A percentile compares a stretch with the other conserved stretches of the same genome.
phyloP scores from a whole-genome alignment of 1,140 invertebrate genomes.

The Danaus melanippus region DNA sequence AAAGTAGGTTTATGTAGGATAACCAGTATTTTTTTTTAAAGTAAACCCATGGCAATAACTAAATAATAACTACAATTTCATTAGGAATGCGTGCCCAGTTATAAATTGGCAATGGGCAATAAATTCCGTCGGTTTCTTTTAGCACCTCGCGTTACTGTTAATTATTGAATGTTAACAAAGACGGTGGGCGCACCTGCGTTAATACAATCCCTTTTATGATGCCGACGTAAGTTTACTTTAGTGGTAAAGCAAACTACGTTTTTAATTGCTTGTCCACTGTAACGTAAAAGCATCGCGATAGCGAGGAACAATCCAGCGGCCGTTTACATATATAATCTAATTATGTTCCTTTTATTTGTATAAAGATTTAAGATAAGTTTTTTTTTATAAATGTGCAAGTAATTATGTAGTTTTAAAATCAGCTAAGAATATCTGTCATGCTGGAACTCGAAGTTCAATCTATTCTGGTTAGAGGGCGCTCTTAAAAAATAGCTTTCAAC shows the following conservation, averaged over 20 bases:
- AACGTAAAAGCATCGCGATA: conserved; percentile 12
- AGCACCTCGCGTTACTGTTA: conserved; percentile 47
- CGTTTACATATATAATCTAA: conserved; percentile 11
- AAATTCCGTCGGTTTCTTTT: conserved; percentile 51
- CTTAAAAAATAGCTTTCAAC: conserved; percentile 2
- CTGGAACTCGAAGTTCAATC: conserved; percentile 19
- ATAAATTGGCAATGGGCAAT: conserved; percentile 42
- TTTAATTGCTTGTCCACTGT: conserved; percentile 27
- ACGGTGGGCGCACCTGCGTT: conserved; percentile 35
- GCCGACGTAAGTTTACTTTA: conserved; percentile 33
- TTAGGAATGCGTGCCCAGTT: conserved; percentile 22
- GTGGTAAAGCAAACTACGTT: conserved; percentile 24
- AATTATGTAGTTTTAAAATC: too few relatives aligned
- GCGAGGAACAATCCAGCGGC: too few relatives aligned
- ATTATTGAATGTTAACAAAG: conserved; percentile 55
- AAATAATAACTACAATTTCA: too few relatives aligned
- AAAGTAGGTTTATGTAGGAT: too few relatives aligned
- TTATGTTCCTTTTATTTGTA: conserved; percentile 9
- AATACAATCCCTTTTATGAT: conserved; percentile 37
- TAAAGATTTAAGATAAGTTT: too few relatives aligned
- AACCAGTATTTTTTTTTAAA: too few relatives aligned
- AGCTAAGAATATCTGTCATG: too few relatives aligned
- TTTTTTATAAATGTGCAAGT: too few relatives aligned
- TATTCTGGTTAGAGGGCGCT: conserved; percentile 29
- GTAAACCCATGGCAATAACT: too few relatives aligned